These are phyloP conservation scores for Limnephilus marmoratus DNA, from an alignment of 2,888 invertebrate species.

Conservation along the genomic window DNA sequence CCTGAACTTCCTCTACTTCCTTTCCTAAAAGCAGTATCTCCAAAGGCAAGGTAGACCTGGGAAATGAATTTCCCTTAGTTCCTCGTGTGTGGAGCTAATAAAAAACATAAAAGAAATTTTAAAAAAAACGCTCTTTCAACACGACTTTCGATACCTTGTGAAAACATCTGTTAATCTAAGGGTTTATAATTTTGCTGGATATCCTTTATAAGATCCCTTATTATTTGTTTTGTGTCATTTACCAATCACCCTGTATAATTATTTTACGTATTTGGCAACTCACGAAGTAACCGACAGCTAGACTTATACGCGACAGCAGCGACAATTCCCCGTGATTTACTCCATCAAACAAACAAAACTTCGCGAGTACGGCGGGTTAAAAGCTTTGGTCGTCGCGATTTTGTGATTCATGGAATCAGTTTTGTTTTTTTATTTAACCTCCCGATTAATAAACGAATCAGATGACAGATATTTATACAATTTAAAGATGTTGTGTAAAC, in stretches of 20 bases:
- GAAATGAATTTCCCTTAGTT: too few relatives aligned
- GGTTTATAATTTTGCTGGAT: too few relatives aligned
- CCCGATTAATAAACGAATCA: neutral
- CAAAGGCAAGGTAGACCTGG: too few relatives aligned
- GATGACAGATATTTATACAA: neutral
- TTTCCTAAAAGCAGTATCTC: too few relatives aligned
- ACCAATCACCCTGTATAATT: neutral
- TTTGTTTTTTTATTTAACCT: neutral
- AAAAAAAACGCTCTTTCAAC: too few relatives aligned
- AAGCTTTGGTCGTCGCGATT: neutral
- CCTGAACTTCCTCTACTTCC: too few relatives aligned
- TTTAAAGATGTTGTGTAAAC: neutral
- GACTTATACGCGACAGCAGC: slow-evolving; percentile 10
- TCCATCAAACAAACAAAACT: slow-evolving; percentile 36
- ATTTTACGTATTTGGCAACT: neutral
- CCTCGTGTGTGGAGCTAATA: too few relatives aligned
- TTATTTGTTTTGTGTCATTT: too few relatives aligned
- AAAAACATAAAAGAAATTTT: too few relatives aligned
- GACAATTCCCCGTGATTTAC: slow-evolving; percentile 31
- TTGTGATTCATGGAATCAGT: neutral
- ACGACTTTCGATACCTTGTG: too few relatives aligned
- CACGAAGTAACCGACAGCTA: neutral
- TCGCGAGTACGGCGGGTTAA: neutral
- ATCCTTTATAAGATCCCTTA: too few relatives aligned
- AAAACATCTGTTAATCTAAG: too few relatives aligned